Percentiles rank a stretch among this genome's conserved stretches.
phyloP scores from a whole-genome alignment of 1,140 invertebrate genomes.

The Artemia franciscana region DNA sequence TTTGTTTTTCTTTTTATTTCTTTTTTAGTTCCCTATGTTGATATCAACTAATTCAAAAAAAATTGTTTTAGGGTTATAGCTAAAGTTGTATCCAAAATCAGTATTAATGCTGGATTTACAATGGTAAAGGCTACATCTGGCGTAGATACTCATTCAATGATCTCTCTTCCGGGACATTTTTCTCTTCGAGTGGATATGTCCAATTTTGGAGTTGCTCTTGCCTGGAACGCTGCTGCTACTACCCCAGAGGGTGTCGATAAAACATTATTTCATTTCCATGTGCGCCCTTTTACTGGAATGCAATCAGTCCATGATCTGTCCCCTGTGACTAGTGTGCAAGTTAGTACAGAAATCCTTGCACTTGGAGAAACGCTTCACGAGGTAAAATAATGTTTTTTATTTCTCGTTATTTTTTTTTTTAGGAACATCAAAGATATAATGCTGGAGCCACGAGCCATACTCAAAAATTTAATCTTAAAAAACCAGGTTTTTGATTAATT shows the following conservation, averaged over 20 bases:
- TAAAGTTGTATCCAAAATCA: conserved; percentile 4
- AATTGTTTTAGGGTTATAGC: conserved; percentile 2
- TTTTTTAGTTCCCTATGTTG: no score
- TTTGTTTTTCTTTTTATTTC: no score
- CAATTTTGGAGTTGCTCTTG: background rate
- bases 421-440: no score
- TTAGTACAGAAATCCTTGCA: background rate
- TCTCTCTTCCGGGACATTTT: conserved; percentile 3
- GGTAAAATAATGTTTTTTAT: no score
- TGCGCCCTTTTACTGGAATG: conserved; percentile 3
- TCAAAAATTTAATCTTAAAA: no score
- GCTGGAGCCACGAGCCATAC: no score
- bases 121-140: background rate
- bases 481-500: no score
- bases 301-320: background rate
- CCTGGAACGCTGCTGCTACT: conserved; percentile 4
- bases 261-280: conserved; percentile 3
- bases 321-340: background rate
- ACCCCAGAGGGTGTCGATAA: background rate
- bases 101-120: conserved; percentile 5
- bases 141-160: conserved; percentile 3
- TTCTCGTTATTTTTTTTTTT: no score
- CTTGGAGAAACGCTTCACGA: background rate
- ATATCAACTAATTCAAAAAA: no score
- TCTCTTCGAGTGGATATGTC: conserved; percentile 3